Percentiles rank a stretch among this genome's conserved stretches.
Evolutionary conservation across 2,113 vertebrate species (phyloP).

Genomic region (Nothocercus julius): DNA sequence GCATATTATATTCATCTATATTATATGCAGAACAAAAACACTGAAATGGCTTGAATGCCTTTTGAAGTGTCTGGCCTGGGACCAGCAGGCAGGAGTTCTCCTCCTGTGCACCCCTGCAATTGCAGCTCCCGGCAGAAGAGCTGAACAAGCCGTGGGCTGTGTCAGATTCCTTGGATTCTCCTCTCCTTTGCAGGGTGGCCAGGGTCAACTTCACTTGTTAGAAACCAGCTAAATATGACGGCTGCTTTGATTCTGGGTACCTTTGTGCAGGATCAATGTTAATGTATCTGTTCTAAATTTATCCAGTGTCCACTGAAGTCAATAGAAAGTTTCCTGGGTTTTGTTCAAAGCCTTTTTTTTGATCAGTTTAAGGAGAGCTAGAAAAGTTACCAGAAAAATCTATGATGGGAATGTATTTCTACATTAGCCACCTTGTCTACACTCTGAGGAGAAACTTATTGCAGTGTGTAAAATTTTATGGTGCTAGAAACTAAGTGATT

Average conservation of each 20-base stretch:
- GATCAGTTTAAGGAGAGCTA: neutral
- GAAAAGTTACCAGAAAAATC: neutral
- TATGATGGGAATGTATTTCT: neutral
- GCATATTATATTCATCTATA: neutral
- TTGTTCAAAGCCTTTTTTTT: neutral
- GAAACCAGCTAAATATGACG: neutral
- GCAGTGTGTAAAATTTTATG: neutral
- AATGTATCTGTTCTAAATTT: rapidly evolving
- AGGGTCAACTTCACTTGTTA: neutral
- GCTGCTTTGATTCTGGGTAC: neutral
- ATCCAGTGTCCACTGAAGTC: neutral
- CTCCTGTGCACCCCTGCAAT: neutral
- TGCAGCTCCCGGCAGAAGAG: neutral
- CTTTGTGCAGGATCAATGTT: neutral
- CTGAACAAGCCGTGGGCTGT: neutral
- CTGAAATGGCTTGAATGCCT: neutral
- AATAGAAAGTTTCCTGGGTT: neutral
- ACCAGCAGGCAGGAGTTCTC: neutral
- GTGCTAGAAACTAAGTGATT: neutral
- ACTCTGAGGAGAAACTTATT: neutral
- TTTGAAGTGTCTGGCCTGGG: neutral
- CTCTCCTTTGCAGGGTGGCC: neutral
- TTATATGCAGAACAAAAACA: neutral
- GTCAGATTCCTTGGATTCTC: neutral
- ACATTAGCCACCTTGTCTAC: neutral